Conservation (phyloP, 2,113 vertebrate genomes). For the Dendropsophus ebraccatus region DNA sequence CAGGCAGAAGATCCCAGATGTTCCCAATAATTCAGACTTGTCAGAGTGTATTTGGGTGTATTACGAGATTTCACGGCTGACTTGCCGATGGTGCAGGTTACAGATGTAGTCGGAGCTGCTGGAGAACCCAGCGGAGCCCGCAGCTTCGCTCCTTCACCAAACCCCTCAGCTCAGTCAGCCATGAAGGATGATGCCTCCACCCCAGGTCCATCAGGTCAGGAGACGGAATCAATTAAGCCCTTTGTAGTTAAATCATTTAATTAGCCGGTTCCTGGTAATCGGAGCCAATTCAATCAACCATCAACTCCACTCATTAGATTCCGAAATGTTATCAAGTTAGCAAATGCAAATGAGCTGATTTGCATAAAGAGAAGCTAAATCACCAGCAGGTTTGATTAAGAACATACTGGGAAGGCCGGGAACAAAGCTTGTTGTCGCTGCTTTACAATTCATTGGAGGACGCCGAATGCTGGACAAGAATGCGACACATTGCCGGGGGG, state of each 20-base stretch:
- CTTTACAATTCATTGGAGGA: conserved; percentile 25
- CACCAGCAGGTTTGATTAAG: conserved; percentile 58
- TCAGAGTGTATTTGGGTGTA: conserved; percentile 48
- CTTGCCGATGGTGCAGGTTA: conserved; percentile 44
- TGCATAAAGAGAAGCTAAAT: conserved; percentile 57
- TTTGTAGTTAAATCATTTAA: conserved; percentile 60
- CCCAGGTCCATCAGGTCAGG: conserved; percentile 44
- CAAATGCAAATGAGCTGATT: conserved; percentile 56
- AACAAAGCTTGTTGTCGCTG: conserved; percentile 38
- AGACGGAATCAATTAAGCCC: conserved; percentile 56
- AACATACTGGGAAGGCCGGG: neutral
- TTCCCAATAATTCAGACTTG: conserved; percentile 49
- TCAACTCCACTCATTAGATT: conserved; percentile 57
- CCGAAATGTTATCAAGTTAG: conserved; percentile 59
- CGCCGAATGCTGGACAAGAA: conserved; percentile 28
- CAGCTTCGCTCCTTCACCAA: conserved; percentile 35
- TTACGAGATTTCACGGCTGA: conserved; percentile 55
- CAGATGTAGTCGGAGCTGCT: conserved; percentile 48
- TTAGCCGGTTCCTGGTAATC: conserved; percentile 57
- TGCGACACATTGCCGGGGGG: neutral
- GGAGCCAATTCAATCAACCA: conserved; percentile 58
- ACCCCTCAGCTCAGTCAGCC: conserved; percentile 50
- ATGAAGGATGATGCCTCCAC: conserved; percentile 48
- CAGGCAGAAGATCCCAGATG: conserved; percentile 53
- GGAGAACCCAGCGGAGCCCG: conserved; percentile 8